Conservation (phyloP, 2,797 vertebrate genomes). For the Gambusia yucatana region DNA sequence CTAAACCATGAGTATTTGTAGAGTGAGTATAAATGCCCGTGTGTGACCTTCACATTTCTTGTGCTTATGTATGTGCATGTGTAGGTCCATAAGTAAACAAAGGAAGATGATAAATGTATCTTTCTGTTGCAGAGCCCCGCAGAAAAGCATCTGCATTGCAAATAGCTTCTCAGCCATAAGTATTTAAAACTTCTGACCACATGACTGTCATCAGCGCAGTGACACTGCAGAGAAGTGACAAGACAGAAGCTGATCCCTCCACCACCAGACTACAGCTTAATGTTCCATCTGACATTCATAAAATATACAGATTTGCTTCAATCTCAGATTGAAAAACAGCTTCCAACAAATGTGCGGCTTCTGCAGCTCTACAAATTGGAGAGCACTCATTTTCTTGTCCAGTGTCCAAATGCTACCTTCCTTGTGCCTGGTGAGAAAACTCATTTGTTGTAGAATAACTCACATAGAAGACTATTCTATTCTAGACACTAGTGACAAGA, state of each 20-base stretch:
- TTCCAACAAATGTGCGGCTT: neutral
- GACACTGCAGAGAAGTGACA: constrained; percentile 34
- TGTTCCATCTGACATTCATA: constrained; percentile 10
- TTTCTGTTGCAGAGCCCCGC: constrained; percentile 20
- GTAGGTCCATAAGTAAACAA: constrained; percentile 41
- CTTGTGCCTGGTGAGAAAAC: constrained; percentile 44
- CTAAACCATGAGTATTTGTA: constrained; percentile 46
- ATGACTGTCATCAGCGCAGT: constrained; percentile 28
- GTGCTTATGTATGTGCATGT: constrained; percentile 24
- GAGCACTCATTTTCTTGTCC: constrained; percentile 47
- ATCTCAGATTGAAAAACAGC: constrained; percentile 9
- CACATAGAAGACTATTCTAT: constrained; percentile 56
- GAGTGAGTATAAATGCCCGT: constrained; percentile 19
- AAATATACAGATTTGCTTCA: constrained; percentile 21
- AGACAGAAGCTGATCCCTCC: constrained; percentile 17
- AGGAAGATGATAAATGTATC: constrained; percentile 48
- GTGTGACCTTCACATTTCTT: constrained; percentile 43
- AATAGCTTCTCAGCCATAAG: constrained; percentile 21
- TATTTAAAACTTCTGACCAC: constrained; percentile 52
- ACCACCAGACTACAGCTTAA: neutral
- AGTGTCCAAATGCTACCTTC: constrained; percentile 28
- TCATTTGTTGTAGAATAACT: constrained; percentile 72
- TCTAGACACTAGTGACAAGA: constrained; percentile 66
- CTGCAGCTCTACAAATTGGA: constrained; percentile 30
- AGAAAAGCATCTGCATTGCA: constrained; percentile 62